Evolutionary conservation across 2,113 vertebrate species (phyloP).

Genomic region (Deroptyus accipitrinus): DNA sequence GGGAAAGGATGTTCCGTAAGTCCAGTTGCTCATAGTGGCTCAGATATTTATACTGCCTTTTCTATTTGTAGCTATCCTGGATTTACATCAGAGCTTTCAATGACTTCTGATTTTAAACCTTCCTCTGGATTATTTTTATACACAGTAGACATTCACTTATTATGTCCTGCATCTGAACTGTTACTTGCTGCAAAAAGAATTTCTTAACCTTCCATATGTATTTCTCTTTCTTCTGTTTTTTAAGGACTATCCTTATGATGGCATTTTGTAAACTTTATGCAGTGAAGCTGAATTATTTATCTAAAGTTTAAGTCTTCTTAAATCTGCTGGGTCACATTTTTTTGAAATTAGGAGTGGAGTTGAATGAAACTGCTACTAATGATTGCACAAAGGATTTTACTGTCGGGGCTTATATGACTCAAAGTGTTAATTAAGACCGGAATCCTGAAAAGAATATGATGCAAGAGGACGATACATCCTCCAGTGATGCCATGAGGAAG

Average conservation of each 20-base stretch:
- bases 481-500: not conserved
- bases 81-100: not conserved
- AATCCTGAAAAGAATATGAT: constrained; percentile 24
- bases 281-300: not conserved
- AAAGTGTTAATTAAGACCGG: constrained; percentile 43
- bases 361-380: not conserved
- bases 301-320: not conserved
- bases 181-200: not conserved
- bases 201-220: not conserved
- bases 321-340: not conserved
- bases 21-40: not conserved
- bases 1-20: not conserved
- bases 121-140: not conserved
- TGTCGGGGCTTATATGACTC: not conserved
- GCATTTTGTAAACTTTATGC: not conserved
- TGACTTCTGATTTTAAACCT: not conserved
- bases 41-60: not conserved
- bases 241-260: not conserved
- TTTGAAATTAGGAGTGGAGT: not conserved
- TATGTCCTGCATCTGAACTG: not conserved
- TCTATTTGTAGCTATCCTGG: not conserved
- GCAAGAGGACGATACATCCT: not conserved
- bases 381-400: not conserved
- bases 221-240: not conserved
- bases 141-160: not conserved